These are phyloP conservation scores for Drepanosiphum platanoidis DNA, from an alignment of 2,888 invertebrate species.

Conservation along the genomic window DNA sequence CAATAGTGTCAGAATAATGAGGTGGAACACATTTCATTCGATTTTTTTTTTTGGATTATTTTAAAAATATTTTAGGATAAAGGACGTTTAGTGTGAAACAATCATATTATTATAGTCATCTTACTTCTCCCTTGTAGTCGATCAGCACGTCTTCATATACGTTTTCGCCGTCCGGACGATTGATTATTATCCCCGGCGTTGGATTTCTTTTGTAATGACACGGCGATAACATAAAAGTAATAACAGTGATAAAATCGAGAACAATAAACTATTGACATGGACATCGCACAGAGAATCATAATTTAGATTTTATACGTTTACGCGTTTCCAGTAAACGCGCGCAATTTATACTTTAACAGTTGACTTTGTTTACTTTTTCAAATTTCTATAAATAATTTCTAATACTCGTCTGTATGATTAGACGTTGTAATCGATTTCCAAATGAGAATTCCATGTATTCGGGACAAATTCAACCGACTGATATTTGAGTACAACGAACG, in stretches of 20 bases:
- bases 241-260: neutral
- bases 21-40: too few relatives aligned
- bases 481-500: too few relatives aligned
- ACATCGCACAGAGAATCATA: neutral
- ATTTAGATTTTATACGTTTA: too few relatives aligned
- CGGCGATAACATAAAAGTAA: neutral
- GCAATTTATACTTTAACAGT: too few relatives aligned
- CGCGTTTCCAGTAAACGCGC: neutral
- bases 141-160: slow-evolving; percentile 71
- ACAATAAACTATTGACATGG: neutral
- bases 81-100: neutral
- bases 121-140: slow-evolving; percentile 70
- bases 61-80: too few relatives aligned
- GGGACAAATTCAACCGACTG: too few relatives aligned
- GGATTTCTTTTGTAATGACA: slow-evolving; percentile 68
- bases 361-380: too few relatives aligned
- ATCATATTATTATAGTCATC: neutral
- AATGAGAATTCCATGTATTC: neutral
- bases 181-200: slow-evolving; percentile 70
- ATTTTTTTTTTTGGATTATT: neutral
- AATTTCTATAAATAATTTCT: too few relatives aligned
- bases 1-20: too few relatives aligned
- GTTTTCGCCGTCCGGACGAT: slow-evolving; percentile 71
- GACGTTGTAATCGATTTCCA: neutral
- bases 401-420: too few relatives aligned